Evolutionary conservation across 2,113 vertebrate genomes (phyloP).

Genomic region (Melanerpes formicivorus): DNA sequence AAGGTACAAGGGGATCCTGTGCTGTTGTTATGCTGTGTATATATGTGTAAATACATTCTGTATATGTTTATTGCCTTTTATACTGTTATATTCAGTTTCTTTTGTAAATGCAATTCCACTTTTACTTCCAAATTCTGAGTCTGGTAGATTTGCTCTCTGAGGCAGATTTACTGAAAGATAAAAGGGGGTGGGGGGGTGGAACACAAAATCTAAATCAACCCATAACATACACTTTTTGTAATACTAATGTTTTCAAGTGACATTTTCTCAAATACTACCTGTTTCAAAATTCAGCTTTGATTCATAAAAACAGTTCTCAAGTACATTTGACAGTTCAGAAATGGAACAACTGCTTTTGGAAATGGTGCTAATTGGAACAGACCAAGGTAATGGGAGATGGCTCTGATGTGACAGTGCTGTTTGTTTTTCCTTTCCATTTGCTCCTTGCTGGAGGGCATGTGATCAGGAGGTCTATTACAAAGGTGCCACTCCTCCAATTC

Average conservation of each 20-base stretch:
- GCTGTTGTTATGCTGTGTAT: too few relatives aligned
- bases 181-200: too few relatives aligned
- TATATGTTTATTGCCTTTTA: too few relatives aligned
- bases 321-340: background rate
- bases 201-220: too few relatives aligned
- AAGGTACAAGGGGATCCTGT: too few relatives aligned
- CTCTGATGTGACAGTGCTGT: background rate
- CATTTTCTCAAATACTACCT: background rate
- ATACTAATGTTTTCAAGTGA: background rate
- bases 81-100: too few relatives aligned
- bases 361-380: background rate
- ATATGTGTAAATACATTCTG: too few relatives aligned
- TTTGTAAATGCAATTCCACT: too few relatives aligned
- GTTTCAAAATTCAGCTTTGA: background rate
- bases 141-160: too few relatives aligned
- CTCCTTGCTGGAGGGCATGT: background rate
- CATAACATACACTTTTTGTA: background rate
- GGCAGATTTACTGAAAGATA: too few relatives aligned
- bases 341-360: background rate
- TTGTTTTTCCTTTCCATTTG: conserved; percentile 41
- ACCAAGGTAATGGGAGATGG: background rate
- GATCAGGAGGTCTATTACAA: background rate
- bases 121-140: too few relatives aligned
- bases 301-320: background rate
- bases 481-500: conserved; percentile 46